Base-by-base conservation (phyloP, 2,888 invertebrate genomes). In the Vannuccia rotundouncinata region DNA sequence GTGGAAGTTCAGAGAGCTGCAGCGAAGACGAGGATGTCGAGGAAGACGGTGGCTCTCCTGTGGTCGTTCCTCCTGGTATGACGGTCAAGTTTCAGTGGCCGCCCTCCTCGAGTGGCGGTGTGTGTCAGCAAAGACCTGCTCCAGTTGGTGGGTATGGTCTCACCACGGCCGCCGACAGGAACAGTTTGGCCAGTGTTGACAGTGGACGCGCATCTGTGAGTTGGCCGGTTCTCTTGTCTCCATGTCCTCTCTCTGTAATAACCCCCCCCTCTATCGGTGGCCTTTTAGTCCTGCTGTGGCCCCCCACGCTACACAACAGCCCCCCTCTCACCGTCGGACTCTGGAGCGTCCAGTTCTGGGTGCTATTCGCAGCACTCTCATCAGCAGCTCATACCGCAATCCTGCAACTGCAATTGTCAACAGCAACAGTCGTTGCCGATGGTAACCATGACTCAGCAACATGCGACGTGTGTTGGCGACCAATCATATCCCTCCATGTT, bases 191-290 rank as follows among this genome's bases (percentile, higher is more conserved):
- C 2, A 76, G 76, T 29, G 25, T 76, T 5, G 76, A 76, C 28
- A 76, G 76, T 29, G 76, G 76, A 13, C 76, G 76, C 13, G 76
- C 28, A 10, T 76, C 76, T n/a, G 76, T 45, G 5, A 45, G 45
- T 45, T n/a, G n/a, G n/a, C n/a, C n/a, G n/a, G n/a, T n/a, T n/a
- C n/a, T n/a, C n/a, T n/a, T n/a, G n/a, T n/a, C n/a, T n/a, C n/a
- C n/a, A n/a, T n/a, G n/a, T n/a, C n/a, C n/a, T n/a, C n/a, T n/a
- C n/a, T n/a, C n/a, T n/a, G n/a, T n/a, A n/a, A n/a, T n/a, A n/a
- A n/a, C 45, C 45, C 17, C 45, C 5, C 45, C 17, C 45, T 17
- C 17, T 17, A 45, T 45, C 45, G 10, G 17, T 45, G 5, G 17
- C 45, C n/a, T n/a, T 45, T 13, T 17, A 45, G 45, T 45, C 45